Percentiles rank a stretch among this genome's conserved stretches.
phyloP scores from a whole-genome alignment of 2,113 vertebrate species.

The Anguilla rostrata region DNA sequence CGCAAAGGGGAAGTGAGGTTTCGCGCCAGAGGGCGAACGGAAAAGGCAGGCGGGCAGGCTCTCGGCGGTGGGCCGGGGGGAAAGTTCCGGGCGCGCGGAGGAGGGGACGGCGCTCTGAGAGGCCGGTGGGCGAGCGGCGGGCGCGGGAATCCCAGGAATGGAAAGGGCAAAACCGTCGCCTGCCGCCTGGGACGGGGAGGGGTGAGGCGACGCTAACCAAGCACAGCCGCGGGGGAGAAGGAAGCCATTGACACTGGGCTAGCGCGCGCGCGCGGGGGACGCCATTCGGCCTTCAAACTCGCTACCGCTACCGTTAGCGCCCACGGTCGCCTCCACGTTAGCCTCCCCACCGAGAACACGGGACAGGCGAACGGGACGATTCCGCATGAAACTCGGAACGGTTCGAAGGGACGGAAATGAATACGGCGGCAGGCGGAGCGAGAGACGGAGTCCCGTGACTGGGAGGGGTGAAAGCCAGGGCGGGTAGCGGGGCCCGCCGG shows the following conservation, averaged over 20 bases:
- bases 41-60: conserved; percentile 1
- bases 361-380: no score
- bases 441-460: no score
- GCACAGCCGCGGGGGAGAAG: neutral
- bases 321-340: no score
- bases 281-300: neutral
- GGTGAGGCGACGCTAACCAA: neutral
- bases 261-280: neutral
- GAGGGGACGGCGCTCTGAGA: neutral
- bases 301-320: no score
- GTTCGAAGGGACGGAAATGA: no score
- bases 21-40: neutral
- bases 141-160: conserved; percentile 34
- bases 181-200: neutral
- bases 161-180: conserved; percentile 49
- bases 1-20: neutral
- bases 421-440: no score
- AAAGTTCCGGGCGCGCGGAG: conserved; percentile 16
- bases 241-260: neutral
- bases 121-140: conserved; percentile 1
- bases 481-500: no score
- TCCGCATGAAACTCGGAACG: no score
- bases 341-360: no score
- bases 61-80: neutral
- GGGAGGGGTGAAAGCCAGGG: no score